Evolutionary conservation across 2,797 vertebrate genomes (phyloP).

Genomic region (Varecia variegata): DNA sequence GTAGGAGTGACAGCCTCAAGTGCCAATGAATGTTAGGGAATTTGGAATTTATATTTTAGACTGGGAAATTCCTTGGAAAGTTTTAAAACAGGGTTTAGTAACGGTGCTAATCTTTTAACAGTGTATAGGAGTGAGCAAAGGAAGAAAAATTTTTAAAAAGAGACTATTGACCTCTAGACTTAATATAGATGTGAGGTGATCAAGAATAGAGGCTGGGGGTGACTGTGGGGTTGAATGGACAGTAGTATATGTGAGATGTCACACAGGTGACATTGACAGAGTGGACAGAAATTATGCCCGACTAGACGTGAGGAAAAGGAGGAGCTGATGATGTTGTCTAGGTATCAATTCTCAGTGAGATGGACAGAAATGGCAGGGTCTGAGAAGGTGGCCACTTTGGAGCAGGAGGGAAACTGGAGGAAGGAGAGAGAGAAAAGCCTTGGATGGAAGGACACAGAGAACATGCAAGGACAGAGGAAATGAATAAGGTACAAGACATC

Average conservation of each 20-base stretch:
- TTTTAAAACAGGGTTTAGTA: not conserved
- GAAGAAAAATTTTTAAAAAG: not conserved
- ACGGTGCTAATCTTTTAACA: not conserved
- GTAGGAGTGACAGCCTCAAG: not conserved
- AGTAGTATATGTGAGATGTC: not conserved
- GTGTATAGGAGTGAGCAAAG: not conserved
- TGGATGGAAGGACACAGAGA: not conserved
- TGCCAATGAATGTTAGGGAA: not conserved
- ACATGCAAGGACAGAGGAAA: not conserved
- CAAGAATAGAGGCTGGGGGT: not conserved
- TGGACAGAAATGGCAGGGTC: not conserved
- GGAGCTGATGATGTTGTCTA: not conserved
- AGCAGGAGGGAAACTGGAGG: not conserved
- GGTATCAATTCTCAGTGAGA: not conserved
- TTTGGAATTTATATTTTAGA: not conserved
- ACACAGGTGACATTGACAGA: not conserved
- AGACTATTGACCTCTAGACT: not conserved
- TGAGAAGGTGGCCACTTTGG: not conserved
- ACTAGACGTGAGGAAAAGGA: not conserved
- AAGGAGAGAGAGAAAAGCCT: constrained; percentile 6
- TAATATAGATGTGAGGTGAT: not conserved
- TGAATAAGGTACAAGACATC: not conserved
- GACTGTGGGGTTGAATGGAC: too few species aligned
- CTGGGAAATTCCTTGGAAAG: not conserved
- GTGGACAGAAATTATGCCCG: not conserved